Evolutionary conservation across 2,113 vertebrate species (phyloP).

Genomic region (Kryptolebias marmoratus): DNA sequence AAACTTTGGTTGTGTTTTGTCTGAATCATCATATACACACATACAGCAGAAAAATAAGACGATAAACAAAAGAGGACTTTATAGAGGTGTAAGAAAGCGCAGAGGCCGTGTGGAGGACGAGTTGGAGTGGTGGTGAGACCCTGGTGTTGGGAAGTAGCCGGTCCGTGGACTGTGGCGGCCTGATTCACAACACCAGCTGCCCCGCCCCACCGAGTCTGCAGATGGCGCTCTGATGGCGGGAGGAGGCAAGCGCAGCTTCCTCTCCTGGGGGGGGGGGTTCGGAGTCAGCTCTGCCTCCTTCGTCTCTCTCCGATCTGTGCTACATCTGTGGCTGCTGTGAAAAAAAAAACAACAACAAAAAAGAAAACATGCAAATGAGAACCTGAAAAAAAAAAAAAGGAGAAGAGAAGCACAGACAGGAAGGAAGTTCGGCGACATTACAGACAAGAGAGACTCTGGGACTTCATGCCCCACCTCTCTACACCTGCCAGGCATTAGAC

Average conservation of each 20-base stretch:
- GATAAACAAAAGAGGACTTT: too few species aligned
- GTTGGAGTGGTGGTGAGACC: conserved; percentile 82
- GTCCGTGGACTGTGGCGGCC: conserved; percentile 88
- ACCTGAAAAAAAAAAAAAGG: conserved; percentile 29
- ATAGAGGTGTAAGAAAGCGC: too few species aligned
- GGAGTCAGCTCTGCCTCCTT: conserved; percentile 48
- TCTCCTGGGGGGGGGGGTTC: conserved; percentile 32
- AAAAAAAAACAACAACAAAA: not conserved
- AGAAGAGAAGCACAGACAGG: conserved; percentile 14
- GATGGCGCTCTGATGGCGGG: conserved; percentile 51
- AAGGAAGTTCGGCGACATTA: conserved; percentile 52
- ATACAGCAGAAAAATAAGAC: not conserved
- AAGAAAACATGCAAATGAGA: conserved; percentile 70
- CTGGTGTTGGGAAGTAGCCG: conserved; percentile 99
- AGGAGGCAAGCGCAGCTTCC: conserved; percentile 39
- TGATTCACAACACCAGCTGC: conserved; percentile 99
- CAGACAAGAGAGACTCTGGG: conserved; percentile 49
- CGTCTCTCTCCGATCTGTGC: conserved; percentile 42
- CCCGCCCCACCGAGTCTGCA: conserved; percentile 83
- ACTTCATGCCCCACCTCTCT: conserved; percentile 55
- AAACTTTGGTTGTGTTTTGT: not conserved
- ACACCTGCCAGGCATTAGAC: conserved; percentile 69
- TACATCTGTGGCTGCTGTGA: conserved; percentile 68
- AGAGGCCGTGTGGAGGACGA: not conserved
- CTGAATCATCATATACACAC: not conserved